These are phyloP conservation scores for Phocoena sinus DNA, from an alignment of 2,113 vertebrate genomes.

Conservation along the genomic window DNA sequence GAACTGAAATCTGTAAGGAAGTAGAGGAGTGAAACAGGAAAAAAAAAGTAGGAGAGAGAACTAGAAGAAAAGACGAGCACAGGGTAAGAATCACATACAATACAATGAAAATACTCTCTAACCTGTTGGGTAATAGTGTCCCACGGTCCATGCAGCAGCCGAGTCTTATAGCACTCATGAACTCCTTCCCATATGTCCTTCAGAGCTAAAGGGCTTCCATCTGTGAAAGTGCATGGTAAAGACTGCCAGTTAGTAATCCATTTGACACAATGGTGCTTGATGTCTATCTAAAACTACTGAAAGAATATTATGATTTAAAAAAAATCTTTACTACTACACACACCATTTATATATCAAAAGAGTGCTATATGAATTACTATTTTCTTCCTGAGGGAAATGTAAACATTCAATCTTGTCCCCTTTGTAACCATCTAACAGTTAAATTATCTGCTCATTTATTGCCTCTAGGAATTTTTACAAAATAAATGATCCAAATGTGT, in stretches of 20 bases:
- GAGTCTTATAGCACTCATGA: constrained; percentile 84
- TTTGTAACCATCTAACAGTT: background rate
- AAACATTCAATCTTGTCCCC: constrained; percentile 20
- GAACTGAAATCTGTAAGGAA: background rate
- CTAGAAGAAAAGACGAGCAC: background rate
- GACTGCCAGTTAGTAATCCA: background rate
- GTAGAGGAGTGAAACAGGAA: background rate
- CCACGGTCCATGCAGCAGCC: constrained; percentile 86
- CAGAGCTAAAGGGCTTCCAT: constrained; percentile 88
- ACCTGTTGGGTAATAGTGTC: constrained; percentile 95
- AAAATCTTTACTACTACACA: background rate
- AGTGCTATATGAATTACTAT: background rate
- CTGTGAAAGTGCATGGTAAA: constrained; percentile 78
- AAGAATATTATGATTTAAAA: background rate
- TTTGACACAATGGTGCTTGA: background rate
- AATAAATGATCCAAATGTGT: constrained; percentile 24
- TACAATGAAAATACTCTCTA: constrained; percentile 33
- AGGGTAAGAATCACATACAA: background rate
- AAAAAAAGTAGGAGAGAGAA: background rate
- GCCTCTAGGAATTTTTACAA: constrained; percentile 12
- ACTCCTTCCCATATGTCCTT: constrained; percentile 90
- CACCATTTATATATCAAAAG: background rate
- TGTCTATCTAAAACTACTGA: constrained; percentile 3
- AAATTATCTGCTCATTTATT: constrained; percentile 16
- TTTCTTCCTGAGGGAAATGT: background rate